Evolutionary conservation across 1,140 invertebrate species (phyloP).

Genomic region (Drosophila kanapiae): DNA sequence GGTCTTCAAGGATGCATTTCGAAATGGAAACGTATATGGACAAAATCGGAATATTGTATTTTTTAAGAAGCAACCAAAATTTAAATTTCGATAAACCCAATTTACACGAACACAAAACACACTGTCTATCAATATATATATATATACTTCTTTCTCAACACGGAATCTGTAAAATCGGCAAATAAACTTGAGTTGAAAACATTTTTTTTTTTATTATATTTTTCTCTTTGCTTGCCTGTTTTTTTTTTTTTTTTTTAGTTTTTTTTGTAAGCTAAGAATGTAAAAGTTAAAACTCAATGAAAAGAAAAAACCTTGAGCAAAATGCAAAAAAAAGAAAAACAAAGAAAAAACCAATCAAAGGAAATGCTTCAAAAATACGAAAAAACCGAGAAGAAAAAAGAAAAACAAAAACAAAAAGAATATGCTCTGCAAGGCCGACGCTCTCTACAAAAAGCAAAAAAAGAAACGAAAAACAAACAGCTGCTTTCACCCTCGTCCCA

Average conservation of each 20-base stretch:
- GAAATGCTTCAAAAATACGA: constrained; percentile 24
- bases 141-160: constrained; percentile 10
- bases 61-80: constrained; percentile 4
- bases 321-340: constrained; percentile 11
- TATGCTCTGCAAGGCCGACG: constrained; percentile 41
- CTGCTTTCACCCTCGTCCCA: constrained; percentile 32
- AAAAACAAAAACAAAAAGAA: background rate
- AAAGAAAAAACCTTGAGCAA: constrained; percentile 17
- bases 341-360: constrained; percentile 35
- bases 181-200: constrained; percentile 21
- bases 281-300: constrained; percentile 16
- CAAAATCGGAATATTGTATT: constrained; percentile 1
- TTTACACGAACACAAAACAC: background rate
- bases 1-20: constrained; percentile 15
- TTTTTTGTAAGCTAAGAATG: constrained; percentile 3
- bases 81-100: background rate
- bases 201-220: background rate
- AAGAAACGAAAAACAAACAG: background rate
- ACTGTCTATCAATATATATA: background rate
- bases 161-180: background rate
- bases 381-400: background rate
- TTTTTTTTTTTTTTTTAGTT: background rate
- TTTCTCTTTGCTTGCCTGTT: no score
- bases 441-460: constrained; percentile 30
- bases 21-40: background rate